These are phyloP conservation scores for Cherax quadricarinatus DNA, from an alignment of 1,140 invertebrate genomes.

Conservation along the genomic window DNA sequence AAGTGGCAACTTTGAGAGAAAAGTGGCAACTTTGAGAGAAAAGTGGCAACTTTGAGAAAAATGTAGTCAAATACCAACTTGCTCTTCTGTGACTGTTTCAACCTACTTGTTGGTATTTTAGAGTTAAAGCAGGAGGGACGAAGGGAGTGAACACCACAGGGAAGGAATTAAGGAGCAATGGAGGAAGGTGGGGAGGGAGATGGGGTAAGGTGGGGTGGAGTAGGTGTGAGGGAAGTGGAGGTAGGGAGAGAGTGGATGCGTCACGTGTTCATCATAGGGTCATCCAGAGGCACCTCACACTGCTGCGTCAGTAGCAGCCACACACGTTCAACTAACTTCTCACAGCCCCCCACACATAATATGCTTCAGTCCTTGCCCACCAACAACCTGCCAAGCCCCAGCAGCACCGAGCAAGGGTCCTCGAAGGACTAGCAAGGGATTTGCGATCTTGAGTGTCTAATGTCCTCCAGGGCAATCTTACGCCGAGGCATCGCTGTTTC, in stretches of 20 bases:
- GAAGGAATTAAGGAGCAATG: background rate
- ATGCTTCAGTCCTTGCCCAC: background rate
- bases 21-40: no score
- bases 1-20: no score
- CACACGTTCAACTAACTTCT: conserved; percentile 45
- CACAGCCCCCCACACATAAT: conserved; percentile 36
- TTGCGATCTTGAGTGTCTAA: background rate
- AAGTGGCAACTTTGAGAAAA: no score
- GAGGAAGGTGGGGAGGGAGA: background rate
- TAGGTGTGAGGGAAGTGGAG: background rate
- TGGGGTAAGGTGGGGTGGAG: no score
- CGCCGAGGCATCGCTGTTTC: background rate
- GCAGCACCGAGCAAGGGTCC: no score
- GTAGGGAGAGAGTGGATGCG: background rate
- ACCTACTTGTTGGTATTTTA: no score
- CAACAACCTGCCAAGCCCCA: conserved; percentile 9
- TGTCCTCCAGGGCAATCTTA: background rate
- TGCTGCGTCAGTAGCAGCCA: conserved; percentile 8
- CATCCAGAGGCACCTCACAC: conserved; percentile 2
- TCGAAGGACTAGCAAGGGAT: background rate
- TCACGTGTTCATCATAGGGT: conserved; percentile 45
- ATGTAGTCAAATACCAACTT: no score
- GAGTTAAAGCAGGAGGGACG: no score
- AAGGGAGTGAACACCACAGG: no score
- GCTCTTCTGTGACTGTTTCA: no score